These are phyloP conservation scores for Anolis apletophallus DNA, from an alignment of 2,797 vertebrate genomes.

Conservation along the genomic window DNA sequence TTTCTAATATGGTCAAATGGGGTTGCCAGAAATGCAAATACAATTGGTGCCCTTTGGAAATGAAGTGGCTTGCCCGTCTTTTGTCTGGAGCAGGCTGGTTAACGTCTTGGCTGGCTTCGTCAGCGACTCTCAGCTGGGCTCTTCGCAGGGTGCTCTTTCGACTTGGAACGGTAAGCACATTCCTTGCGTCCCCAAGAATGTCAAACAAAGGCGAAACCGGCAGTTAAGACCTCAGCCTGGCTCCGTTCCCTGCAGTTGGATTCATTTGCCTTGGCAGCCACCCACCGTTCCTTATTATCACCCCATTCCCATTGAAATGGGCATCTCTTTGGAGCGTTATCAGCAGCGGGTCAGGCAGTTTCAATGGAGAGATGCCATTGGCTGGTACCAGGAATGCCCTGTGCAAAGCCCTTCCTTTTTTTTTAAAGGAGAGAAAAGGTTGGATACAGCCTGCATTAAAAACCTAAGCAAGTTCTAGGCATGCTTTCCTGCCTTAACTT, in stretches of 20 bases:
- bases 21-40: neutral
- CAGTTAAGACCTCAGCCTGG: conserved; percentile 46
- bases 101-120: conserved; percentile 16
- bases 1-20: neutral
- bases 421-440: neutral
- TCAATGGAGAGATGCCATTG: rapidly evolving
- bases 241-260: conserved; percentile 67
- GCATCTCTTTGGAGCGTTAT: conserved; percentile 20
- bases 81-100: conserved; percentile 11
- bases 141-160: conserved; percentile 44
- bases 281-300: conserved; percentile 68
- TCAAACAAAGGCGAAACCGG: neutral
- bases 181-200: conserved; percentile 47
- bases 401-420: neutral
- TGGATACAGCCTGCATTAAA: neutral
- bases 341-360: neutral
- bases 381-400: neutral
- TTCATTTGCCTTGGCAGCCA: conserved; percentile 78
- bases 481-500: neutral
- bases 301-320: conserved; percentile 36
- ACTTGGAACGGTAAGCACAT: conserved; percentile 34
- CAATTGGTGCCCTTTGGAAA: neutral
- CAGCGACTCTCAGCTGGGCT: conserved; percentile 18
- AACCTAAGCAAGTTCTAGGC: too few species aligned
- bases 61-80: neutral